Evolutionary conservation across 2,888 invertebrate genomes (phyloP), one percentile per base, ranked within the genome.

Genomic region (Gastracanthus pulcherrimus): DNA sequence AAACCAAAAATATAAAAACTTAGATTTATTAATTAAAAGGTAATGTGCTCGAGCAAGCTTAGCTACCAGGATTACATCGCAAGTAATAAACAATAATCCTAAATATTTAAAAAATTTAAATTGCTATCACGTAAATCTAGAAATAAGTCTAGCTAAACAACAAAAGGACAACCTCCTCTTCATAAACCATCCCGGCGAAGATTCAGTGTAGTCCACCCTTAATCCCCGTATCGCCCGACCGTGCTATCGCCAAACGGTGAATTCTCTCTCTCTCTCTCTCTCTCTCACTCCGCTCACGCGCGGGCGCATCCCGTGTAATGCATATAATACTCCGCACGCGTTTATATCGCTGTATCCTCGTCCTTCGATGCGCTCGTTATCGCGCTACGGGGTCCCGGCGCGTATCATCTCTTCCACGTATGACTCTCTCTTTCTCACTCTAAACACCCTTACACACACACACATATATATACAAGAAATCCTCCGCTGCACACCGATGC

Each of bases 321-420:
- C 19, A 13, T 51, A 48, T 51, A n/a, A n/a, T n/a, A 48, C 19
- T 19, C 19, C 48, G 34, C n/a, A 2, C 48, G 19, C 45, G 69
- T 48, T 45, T 48, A 48, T 69, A 69, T 23, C 36, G 70, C 70
- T n/a, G n/a, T n/a, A 71, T 71, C 67, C 29, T 23, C 41, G 38
- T 51, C 16, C 19, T 71, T 78, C 71, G 77, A 51, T 64, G 38
- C 13, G 48, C 77, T 78, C 71, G 66, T 78, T 72, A 55, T 62
- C 41, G 41, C 62, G 23, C 71, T 7, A 13, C 62, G 34, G 62
- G 51, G 34, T 55, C 3, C n/a, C 19, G n/a, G 5, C 26, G 36
- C 64, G 34, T 48, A 71, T 71, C 38, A 55, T 60, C 7, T 60
- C 36, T n/a, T n/a, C n/a, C n/a, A n/a, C n/a, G n/a, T n/a, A n/a